Evolutionary conservation across 2,888 invertebrate genomes (phyloP), one percentile per base, ranked within the genome.

Genomic region (Endomychus coccineus): DNA sequence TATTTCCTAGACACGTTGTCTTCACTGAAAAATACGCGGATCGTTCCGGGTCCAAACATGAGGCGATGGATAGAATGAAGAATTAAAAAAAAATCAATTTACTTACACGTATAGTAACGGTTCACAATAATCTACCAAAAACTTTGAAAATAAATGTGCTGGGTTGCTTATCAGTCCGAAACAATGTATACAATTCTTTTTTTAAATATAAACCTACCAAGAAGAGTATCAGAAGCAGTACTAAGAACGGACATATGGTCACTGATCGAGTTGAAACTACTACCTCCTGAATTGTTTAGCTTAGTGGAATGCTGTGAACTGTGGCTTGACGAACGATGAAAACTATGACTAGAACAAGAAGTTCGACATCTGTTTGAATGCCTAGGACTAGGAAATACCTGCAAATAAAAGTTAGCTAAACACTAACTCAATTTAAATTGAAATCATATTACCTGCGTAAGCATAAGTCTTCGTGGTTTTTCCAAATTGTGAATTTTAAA

Each of bases 401-500:
- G 24, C 15, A 46, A 46, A 36, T n/a, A 27, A 16, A n/a, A n/a
- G n/a, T n/a, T n/a, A n/a, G n/a, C n/a, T n/a, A n/a, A n/a, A n/a
- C n/a, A 29, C 24, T 33, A 21, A 29, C 13, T 29, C 14, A 25
- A 17, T 24, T 11, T 23, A 36, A n/a, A 33, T 10, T 34, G 13
- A 7, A 6, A 16, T 10, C 25, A 24, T 44, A 59, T 56, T 47
- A 75, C 76, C 67, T 75, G 74, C 16, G 75, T 62, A 36, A 61
- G 61, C 55, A 66, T 61, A 10, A 66, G 43, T 14, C 59, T 52
- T 9, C 50, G 39, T 3, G 63, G 63, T 7, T 51, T 48, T 11
- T 50, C 50, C 59, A 82, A 71, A 41, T 75, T 73, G 59, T 84
- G 83, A 40, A 87, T 85, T 72, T 92, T 92, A 45, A 89, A 74